Conservation (phyloP, 2,113 vertebrate species). For the Laticauda laticaudata region DNA sequence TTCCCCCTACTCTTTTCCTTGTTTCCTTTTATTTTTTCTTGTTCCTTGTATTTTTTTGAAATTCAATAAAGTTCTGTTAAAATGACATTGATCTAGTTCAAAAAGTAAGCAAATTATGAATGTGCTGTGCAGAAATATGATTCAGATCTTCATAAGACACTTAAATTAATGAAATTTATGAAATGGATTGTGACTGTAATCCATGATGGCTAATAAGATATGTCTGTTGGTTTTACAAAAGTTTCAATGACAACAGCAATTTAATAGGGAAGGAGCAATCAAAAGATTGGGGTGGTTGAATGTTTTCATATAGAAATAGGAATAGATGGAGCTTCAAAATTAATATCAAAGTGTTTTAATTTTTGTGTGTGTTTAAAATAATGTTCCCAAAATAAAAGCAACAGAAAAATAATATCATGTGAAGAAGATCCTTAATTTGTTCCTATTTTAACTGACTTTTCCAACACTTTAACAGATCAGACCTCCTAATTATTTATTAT, state of each 20-base stretch:
- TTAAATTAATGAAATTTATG: background rate
- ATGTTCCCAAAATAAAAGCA: background rate
- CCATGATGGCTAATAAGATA: background rate
- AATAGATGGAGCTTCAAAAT: background rate
- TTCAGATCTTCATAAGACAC: background rate
- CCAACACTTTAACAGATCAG: background rate
- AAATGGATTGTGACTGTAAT: background rate
- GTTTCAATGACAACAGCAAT: background rate
- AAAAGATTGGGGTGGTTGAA: background rate
- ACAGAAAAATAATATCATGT: background rate
- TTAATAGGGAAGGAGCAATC: background rate
- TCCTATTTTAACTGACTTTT: constrained; percentile 10
- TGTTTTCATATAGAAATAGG: background rate
- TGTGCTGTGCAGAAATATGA: background rate
- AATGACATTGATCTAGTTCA: background rate
- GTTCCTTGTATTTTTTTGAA: background rate
- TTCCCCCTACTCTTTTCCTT: background rate
- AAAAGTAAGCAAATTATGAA: background rate
- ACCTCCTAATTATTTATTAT: background rate
- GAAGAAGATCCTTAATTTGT: background rate
- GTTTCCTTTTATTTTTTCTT: background rate
- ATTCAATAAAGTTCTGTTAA: background rate
- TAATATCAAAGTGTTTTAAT: background rate
- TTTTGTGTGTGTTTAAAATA: background rate
- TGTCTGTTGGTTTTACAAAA: background rate